Evolutionary conservation across 2,888 invertebrate genomes (phyloP).

Genomic region (Archaeoteleia sp.): DNA sequence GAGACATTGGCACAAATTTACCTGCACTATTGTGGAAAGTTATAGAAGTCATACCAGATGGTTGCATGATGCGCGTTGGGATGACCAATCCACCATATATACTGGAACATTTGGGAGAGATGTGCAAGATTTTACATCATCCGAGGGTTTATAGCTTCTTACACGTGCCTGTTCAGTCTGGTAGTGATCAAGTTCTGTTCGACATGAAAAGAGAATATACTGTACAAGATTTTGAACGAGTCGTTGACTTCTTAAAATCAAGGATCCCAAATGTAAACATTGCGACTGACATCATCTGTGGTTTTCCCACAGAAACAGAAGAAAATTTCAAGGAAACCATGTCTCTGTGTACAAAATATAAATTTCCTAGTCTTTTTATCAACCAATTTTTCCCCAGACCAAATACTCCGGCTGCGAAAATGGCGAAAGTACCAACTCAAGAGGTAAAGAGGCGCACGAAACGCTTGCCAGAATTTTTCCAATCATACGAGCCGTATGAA

Average conservation of each 20-base stretch:
- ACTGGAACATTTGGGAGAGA: conserved; percentile 92
- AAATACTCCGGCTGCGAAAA: conserved; percentile 95
- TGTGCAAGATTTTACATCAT: conserved; percentile 89
- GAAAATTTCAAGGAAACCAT: conserved; percentile 92
- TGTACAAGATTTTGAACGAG: conserved; percentile 89
- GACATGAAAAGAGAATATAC: conserved; percentile 99
- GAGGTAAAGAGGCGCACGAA: conserved; percentile 94
- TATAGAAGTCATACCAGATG: conserved; percentile 85
- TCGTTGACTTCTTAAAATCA: conserved; percentile 88
- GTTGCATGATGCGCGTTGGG: conserved; percentile 90
- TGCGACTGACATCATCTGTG: conserved; percentile 98
- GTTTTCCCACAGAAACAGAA: conserved; percentile 97
- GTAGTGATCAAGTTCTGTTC: conserved; percentile 93
- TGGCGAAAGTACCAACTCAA: conserved; percentile 88
- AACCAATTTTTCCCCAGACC: conserved; percentile 98
- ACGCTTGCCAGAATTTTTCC: conserved; percentile 89
- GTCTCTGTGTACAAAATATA: conserved; percentile 87
- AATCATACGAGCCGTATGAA: conserved; percentile 90
- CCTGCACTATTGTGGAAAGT: conserved; percentile 90
- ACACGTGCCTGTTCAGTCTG: conserved; percentile 98
- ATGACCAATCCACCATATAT: conserved; percentile 99
- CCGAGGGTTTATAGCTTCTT: conserved; percentile 95
- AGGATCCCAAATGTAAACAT: conserved; percentile 93
- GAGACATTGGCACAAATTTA: conserved; percentile 92
- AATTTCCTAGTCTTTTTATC: conserved; percentile 96